Evolutionary conservation across 2,888 invertebrate species (phyloP).

Genomic region (Mystacides longicornis): DNA sequence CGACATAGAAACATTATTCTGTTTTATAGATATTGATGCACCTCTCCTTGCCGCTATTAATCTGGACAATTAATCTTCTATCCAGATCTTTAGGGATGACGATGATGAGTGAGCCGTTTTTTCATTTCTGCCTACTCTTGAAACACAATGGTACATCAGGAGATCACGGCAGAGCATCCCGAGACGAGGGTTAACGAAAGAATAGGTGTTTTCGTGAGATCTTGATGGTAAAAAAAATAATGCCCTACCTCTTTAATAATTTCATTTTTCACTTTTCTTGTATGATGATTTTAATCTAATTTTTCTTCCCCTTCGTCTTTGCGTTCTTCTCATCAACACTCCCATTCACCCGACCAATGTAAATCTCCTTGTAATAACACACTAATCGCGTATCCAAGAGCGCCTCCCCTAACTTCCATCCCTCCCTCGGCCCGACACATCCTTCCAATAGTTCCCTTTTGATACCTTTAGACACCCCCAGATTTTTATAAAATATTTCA

Average conservation of each 20-base stretch:
- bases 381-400: constrained; percentile 24
- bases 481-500: neutral
- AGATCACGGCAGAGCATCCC: constrained; percentile 23
- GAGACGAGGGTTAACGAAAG: constrained; percentile 30
- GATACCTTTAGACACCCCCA: constrained; percentile 3
- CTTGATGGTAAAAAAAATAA: constrained; percentile 39
- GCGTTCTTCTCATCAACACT: constrained; percentile 6
- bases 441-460: constrained; percentile 20
- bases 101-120: constrained; percentile 26
- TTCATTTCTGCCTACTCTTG: no score
- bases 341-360: constrained; percentile 15
- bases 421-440: constrained; percentile 19
- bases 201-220: constrained; percentile 50
- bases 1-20: no score
- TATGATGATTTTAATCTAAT: constrained; percentile 27
- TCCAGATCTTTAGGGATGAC: constrained; percentile 30
- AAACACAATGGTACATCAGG: constrained; percentile 24
- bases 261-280: constrained; percentile 26
- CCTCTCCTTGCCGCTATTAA: neutral
- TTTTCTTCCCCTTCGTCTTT: constrained; percentile 22
- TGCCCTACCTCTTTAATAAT: constrained; percentile 28
- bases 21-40: no score
- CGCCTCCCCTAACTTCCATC: neutral
- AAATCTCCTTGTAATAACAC: constrained; percentile 23
- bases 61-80: constrained; percentile 42